A percentile compares a stretch with the other conserved stretches of the same genome.
Evolutionary conservation across 2,113 vertebrate genomes (phyloP).

Genomic region (Sardina pilchardus): DNA sequence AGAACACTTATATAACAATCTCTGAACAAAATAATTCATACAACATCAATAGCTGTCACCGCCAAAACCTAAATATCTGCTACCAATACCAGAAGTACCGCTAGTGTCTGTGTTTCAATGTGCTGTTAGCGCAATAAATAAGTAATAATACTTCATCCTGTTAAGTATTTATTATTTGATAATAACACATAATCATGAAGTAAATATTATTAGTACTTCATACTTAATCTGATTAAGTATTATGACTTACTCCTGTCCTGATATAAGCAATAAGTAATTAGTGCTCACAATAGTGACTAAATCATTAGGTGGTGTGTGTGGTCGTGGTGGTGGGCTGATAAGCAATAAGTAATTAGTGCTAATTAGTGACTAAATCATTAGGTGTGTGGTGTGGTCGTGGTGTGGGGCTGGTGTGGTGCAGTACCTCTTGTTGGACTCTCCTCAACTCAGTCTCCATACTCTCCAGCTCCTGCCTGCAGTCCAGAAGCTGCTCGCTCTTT

Average conservation of each 20-base stretch:
- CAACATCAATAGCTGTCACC: background rate
- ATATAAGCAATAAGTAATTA: too few relatives aligned
- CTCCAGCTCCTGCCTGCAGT: conserved; percentile 93
- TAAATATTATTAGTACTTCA: too few relatives aligned
- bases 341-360: background rate
- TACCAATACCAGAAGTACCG: background rate
- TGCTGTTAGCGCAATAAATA: background rate
- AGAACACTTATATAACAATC: conserved; percentile 1
- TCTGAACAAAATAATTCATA: background rate
- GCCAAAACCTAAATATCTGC: background rate
- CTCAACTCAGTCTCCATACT: conserved; percentile 89
- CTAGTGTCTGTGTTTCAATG: background rate
- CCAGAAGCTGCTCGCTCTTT: conserved; percentile 94
- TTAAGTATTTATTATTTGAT: too few relatives aligned
- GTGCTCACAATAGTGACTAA: too few relatives aligned
- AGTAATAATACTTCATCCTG: too few relatives aligned
- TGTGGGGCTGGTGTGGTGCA: background rate
- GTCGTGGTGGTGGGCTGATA: too few relatives aligned
- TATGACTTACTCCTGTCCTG: too few relatives aligned
- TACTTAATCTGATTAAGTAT: too few relatives aligned
- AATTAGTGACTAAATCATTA: background rate
- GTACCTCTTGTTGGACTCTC: conserved; percentile 92
- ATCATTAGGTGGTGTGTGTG: too few relatives aligned
- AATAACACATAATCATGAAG: too few relatives aligned
- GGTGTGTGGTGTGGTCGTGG: background rate